Evolutionary conservation across 1,140 invertebrate genomes (phyloP).

Genomic region (Musca domestica): DNA sequence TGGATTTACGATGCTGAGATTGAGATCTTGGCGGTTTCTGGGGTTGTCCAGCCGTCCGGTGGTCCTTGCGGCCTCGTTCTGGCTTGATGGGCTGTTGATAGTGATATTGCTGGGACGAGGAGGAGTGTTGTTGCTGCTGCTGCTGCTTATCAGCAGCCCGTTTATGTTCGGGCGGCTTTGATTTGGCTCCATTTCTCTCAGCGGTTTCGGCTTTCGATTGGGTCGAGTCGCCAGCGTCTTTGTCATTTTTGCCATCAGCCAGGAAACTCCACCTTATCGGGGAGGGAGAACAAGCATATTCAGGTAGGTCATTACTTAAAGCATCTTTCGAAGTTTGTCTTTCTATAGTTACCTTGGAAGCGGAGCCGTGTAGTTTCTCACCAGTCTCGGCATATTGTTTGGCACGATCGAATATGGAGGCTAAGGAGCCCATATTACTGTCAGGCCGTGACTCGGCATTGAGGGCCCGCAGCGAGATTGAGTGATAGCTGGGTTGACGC

Average conservation of each 20-base stretch:
- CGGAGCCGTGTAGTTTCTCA: slow-evolving; percentile 28
- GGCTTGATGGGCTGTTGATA: slow-evolving; percentile 26
- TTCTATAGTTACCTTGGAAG: slow-evolving; percentile 43
- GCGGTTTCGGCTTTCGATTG: slow-evolving; percentile 25
- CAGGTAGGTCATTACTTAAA: slow-evolving; percentile 46
- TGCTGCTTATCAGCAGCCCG: slow-evolving; percentile 30
- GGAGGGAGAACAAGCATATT: slow-evolving; percentile 50
- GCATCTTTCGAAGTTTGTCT: slow-evolving; percentile 42
- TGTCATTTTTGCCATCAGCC: slow-evolving; percentile 37
- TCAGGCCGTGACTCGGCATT: slow-evolving; percentile 42
- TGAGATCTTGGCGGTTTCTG: neutral
- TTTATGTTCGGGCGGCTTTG: slow-evolving; percentile 27
- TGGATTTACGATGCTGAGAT: slow-evolving; percentile 10
- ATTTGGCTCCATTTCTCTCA: slow-evolving; percentile 36
- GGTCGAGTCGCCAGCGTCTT: too few species aligned
- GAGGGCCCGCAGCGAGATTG: slow-evolving; percentile 43
- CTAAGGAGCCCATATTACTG: slow-evolving; percentile 46
- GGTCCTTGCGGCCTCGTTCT: slow-evolving; percentile 1
- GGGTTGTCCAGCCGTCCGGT: neutral
- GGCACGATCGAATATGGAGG: slow-evolving; percentile 49
- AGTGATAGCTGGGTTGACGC: slow-evolving; percentile 49
- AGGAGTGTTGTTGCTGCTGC: slow-evolving; percentile 15
- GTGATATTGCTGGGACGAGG: slow-evolving; percentile 37
- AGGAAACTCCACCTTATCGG: slow-evolving; percentile 53
- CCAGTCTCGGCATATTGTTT: slow-evolving; percentile 33